Evolutionary conservation across 2,797 vertebrate genomes (phyloP), one percentile per base, ranked within the genome.

Genomic region (Babyrousa celebensis): DNA sequence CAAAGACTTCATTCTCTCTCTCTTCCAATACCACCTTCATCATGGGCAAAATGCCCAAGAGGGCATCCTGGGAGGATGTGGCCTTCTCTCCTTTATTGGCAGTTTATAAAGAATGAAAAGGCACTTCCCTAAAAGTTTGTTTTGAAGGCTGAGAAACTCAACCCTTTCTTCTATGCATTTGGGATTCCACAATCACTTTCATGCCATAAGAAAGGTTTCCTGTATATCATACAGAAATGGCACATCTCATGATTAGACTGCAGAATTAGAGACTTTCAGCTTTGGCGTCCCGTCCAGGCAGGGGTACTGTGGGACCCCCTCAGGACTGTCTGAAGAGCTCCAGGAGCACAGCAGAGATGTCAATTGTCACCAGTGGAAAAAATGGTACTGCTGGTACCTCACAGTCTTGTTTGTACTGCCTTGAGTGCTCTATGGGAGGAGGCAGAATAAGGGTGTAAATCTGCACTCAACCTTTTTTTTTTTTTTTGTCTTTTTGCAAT

Each of bases 71-170:
- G 65, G 85, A 83, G 10, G 6, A 5, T 20, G 4, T 60, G 25
- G 12, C 12, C 36, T 68, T 20, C 32, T 67, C 54, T 60, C 36
- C 58, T 80, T 75, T 79, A 74, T 40, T 54, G 85, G 29, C n/a
- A 75, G 25, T 43, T 52, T 85, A 58, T 29, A 56, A 67, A 89
- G 14, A 6, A 58, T 52, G 23, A 87, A 67, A 85, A 91, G 40
- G 27, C 11, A 1, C 32, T 71, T 94, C 84, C 74, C 29, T 60
- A 60, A 80, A 87, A 43, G 17, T 56, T 65, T 75, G 23, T 85
- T 65, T 71, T 67, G 72, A 74, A 25, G 32, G 62, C 72, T 84
- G 21, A 92, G 71, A 72, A 89, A 23, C 16, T 12, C 75, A 94
- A 56, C 4, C 4, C 62, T 89, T 92, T 70, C 67, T n/a, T 83